Evolutionary conservation across 2,113 vertebrate species (phyloP), one percentile per base, ranked within the genome.

Genomic region (Marmota flaviventris): DNA sequence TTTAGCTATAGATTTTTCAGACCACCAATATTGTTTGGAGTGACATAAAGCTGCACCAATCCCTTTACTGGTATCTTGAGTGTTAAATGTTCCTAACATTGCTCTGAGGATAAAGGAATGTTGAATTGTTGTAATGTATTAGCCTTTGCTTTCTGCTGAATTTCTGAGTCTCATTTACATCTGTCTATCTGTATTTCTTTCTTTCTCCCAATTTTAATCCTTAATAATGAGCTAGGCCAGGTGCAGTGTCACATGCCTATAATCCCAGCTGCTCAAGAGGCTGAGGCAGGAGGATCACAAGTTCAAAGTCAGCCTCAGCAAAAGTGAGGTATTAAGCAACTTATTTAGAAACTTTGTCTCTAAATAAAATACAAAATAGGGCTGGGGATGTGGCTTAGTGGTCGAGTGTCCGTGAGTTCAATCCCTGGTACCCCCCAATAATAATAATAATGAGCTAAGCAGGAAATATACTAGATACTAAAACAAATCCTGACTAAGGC

Each of bases 1-100:
- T 24, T 95, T 85, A 91, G 61, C 39, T 93, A 91, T 58, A 67
- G 37, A 73, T 89, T 37, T 96, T 96, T 85, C 65, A 91, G 63
- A 97, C 32, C 16, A 90, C 85, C 79, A 34, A 93, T 39, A 34
- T 88, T 76, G 34, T 91, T 84, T 51, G 27, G 61, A 96, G 17
- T 11, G 69, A 72, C 82, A 85, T 27, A 13, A 67, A 87, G 34
- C 22, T 92, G 78, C 45, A 93, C 79, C 61, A 95, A 48, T 84
- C 76, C 92, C 37, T 78, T 12, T 94, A 97, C 39, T 53, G 77
- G 22, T 94, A 86, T 37, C 48, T 95, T 85, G 29, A 88, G 8
- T 72, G 70, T 65, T 79, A 92, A 93, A 58, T 94, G 24, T 16
- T 32, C 79, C 2, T 81, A 88, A 25, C 34, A 53, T 76, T 81